Evolutionary conservation across 23 tunicate genomes (phyloP).

Genomic region (Halocynthia roretzi): DNA sequence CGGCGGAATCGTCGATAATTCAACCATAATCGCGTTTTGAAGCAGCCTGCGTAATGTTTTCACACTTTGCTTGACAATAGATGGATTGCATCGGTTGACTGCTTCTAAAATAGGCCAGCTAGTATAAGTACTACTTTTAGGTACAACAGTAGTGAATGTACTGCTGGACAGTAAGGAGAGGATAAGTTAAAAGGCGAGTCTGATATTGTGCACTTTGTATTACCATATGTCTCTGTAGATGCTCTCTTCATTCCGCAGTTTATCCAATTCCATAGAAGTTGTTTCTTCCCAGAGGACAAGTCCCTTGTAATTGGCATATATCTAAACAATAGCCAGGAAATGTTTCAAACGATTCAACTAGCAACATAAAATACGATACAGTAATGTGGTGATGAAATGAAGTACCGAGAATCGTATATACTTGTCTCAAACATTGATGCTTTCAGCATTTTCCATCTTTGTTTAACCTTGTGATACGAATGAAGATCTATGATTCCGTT

Average conservation of each 20-base stretch:
- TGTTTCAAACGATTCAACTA: no score
- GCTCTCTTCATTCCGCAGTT: conserved; percentile 39
- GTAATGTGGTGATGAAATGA: background rate
- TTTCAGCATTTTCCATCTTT: conserved; percentile 19
- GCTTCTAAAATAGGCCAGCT: background rate
- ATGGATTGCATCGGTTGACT: background rate
- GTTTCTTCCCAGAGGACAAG: conserved; percentile 29
- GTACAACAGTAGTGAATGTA: background rate
- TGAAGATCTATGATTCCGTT: conserved; percentile 48
- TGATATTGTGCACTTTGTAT: no score
- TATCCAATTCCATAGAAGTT: conserved; percentile 45
- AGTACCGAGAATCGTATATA: conserved; percentile 21
- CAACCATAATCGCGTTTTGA: conserved; percentile 27
- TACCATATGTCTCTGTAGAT: no score
- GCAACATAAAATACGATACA: no score
- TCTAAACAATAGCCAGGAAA: conserved; percentile 1
- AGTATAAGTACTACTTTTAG: background rate
- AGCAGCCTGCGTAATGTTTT: conserved; percentile 8
- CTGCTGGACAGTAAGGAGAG: background rate
- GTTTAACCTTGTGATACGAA: conserved; percentile 26
- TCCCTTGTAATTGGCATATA: conserved; percentile 49
- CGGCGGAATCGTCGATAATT: conserved; percentile 39
- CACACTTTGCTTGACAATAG: background rate
- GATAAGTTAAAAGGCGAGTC: no score
- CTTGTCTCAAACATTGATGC: conserved; percentile 37